Evolutionary conservation across 2,797 vertebrate genomes (phyloP).

Genomic region (Triplophysa yarkandensis): DNA sequence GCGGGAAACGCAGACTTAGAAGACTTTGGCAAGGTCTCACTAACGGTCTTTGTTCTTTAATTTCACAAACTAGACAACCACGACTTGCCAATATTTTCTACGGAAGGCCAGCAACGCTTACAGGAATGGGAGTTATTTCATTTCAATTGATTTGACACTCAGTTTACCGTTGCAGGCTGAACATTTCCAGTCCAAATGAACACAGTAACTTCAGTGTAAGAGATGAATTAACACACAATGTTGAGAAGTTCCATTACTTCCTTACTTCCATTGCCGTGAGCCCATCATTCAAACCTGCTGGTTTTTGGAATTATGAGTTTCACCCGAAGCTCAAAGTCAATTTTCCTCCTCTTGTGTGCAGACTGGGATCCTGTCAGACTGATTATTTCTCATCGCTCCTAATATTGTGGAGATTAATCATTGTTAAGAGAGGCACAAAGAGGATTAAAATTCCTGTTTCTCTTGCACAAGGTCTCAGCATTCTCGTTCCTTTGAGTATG

Average conservation of each 20-base stretch:
- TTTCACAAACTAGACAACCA: slow-evolving; percentile 10
- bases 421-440: slow-evolving; percentile 74
- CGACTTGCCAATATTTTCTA: slow-evolving; percentile 20
- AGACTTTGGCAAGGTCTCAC: slow-evolving; percentile 10
- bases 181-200: background rate
- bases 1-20: slow-evolving; percentile 18
- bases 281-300: background rate
- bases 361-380: slow-evolving; percentile 69
- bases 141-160: slow-evolving; percentile 30
- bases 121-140: slow-evolving; percentile 6
- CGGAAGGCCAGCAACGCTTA: slow-evolving; percentile 21
- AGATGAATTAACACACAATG: slow-evolving; percentile 13
- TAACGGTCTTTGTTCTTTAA: slow-evolving; percentile 27
- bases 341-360: slow-evolving; percentile 9
- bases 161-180: slow-evolving; percentile 6
- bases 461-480: slow-evolving; percentile 66
- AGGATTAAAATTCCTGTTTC: slow-evolving; percentile 79
- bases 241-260: background rate
- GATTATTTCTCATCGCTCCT: slow-evolving; percentile 69
- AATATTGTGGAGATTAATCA: slow-evolving; percentile 79
- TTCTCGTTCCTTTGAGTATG: background rate
- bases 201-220: background rate
- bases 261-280: background rate
- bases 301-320: slow-evolving; percentile 17
- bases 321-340: slow-evolving; percentile 7